Evolutionary conservation across 35 echinoderm and acorn worm genomes (phyloP), one percentile per base, ranked within the genome.

Genomic region (Lytechinus pictus): DNA sequence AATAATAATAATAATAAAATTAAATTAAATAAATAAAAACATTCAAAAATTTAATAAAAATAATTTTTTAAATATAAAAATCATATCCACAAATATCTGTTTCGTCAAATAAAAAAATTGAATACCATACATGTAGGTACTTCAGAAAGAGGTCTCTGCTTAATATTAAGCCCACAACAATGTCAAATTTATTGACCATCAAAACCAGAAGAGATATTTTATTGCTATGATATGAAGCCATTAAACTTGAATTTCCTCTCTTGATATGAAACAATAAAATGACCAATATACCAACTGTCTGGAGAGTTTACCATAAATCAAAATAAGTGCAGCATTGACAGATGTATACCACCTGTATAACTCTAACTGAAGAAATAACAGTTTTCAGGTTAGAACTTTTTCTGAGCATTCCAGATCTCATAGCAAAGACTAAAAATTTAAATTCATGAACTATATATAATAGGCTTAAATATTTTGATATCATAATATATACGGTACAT

Each of bases 121-220:
- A 44, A 44, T 44, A 44, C 33, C 33, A 57, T 57, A 57, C 1
- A 5, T 71, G 14, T 1, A 16, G 14, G 61, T 71, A 21, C 12
- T 19, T 21, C 61, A 71, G 5, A 71, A 66, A 71, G n/a, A 24
- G 16, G n/a, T 24, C 16, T 24, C 66, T 79, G 66, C 16, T 24
- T 7, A 79, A 79, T 79, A 79, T 79, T 79, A 79, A n/a, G n/a
- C 66, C n/a, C 66, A 79, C 19, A n/a, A 79, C 66, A n/a, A 79
- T n/a, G 66, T 79, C 19, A 79, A 79, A 79, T 79, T 79, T 79
- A 79, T 79, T 79, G 66, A 79, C 66, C 66, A 79, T 79, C 66
- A 79, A 79, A 79, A 79, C 66, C 21, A 5, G 66, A 16, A 24
- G 66, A 79, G 66, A 79, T 16, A 24, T 19, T 79, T 79, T 79